Percentiles rank a stretch among this genome's conserved stretches.
phyloP scores from a whole-genome alignment of 2,797 vertebrate genomes.

The Capromys pilorides region DNA sequence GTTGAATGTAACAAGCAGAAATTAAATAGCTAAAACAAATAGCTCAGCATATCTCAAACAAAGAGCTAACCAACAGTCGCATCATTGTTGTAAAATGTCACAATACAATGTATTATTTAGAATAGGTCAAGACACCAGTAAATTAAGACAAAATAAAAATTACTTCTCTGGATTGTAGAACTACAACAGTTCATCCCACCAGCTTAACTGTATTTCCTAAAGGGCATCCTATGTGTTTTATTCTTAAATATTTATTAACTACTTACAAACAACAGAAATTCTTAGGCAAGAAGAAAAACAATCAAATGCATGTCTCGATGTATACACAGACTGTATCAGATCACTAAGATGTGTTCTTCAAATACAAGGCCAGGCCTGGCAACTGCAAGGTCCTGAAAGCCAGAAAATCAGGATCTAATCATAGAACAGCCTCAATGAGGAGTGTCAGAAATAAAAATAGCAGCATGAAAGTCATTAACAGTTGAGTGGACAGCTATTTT shows the following conservation, averaged over 20 bases:
- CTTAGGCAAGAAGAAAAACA: too few species aligned
- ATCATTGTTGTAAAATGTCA: constrained; percentile 19
- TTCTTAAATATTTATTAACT: too few species aligned
- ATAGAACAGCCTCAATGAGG: background rate
- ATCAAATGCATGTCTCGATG: too few species aligned
- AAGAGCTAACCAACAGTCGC: constrained; percentile 29
- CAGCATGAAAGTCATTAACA: background rate
- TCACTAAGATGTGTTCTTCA: background rate
- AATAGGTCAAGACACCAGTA: background rate
- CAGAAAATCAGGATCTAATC: background rate
- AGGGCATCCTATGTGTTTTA: too few species aligned
- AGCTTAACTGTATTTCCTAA: too few species aligned
- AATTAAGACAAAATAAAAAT: too few species aligned
- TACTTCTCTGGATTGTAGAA: too few species aligned
- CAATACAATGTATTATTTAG: background rate
- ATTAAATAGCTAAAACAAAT: background rate
- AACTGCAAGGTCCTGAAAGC: too few species aligned
- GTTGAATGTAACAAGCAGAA: constrained; percentile 21
- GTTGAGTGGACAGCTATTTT: background rate
- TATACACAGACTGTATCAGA: background rate
- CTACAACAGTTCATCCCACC: too few species aligned
- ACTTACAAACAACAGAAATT: too few species aligned
- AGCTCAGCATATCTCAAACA: constrained; percentile 19
- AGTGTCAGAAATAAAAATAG: background rate
- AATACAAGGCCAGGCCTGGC: background rate